Evolutionary conservation across 2,113 vertebrate genomes (phyloP).

Genomic region (Psittacula cyanocephala): DNA sequence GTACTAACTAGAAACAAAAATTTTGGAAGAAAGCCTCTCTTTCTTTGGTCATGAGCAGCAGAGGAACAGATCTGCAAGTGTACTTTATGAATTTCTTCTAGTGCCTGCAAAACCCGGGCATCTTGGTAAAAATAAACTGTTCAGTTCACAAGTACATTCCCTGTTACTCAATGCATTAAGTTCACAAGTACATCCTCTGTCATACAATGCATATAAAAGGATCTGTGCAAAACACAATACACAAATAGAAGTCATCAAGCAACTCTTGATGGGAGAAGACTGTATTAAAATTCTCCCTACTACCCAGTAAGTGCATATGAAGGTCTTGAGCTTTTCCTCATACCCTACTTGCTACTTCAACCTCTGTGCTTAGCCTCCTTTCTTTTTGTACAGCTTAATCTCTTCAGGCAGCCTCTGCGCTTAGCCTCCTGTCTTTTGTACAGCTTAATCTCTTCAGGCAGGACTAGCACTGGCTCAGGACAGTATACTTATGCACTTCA

Average conservation of each 20-base stretch:
- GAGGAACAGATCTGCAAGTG: neutral
- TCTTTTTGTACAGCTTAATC: neutral
- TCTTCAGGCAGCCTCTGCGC: neutral
- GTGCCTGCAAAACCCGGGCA: neutral
- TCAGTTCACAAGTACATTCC: neutral
- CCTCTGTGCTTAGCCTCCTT: neutral
- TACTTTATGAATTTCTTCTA: neutral
- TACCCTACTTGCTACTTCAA: neutral
- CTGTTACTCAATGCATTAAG: neutral
- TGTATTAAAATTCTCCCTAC: neutral
- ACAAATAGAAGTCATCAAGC: neutral
- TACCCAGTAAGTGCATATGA: neutral
- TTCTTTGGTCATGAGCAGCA: neutral
- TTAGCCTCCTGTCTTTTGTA: neutral
- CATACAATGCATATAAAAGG: neutral
- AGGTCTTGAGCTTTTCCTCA: neutral
- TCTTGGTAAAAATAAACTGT: neutral
- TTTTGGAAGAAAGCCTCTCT: neutral
- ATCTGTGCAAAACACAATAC: neutral
- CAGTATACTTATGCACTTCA: neutral
- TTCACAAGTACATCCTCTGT: neutral
- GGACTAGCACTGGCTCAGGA: neutral
- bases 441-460: neutral
- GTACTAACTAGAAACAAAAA: neutral
- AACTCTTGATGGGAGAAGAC: neutral